Evolutionary conservation across 2,888 invertebrate species (phyloP), one percentile per base, ranked within the genome.

Genomic region (Campaea margaritaria): DNA sequence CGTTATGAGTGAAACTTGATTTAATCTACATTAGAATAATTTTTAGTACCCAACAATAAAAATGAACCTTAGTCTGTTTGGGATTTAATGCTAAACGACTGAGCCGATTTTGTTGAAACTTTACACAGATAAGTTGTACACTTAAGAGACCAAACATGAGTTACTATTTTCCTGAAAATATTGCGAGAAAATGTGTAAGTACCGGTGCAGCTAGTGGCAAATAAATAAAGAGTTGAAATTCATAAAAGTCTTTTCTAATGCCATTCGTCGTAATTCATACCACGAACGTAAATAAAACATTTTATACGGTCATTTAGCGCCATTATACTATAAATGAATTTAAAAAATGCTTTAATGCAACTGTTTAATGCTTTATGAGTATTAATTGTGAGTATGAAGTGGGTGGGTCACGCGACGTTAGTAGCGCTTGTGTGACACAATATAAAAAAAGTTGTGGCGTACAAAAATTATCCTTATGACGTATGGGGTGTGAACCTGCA

Each of bases 321-420:
- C 76, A 82, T 87, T 85, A 87, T 81, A 79, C 76, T 68, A 67
- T 79, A 82, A 85, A 87, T 87, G 85, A 87, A 87, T 88, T 85
- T 81, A 81, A 87, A 85, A 81, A 76, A 80, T 77, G 76, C 79
- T 76, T 74, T 78, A 72, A 80, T 75, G 65, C 46, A 53, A 59
- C 72, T 74, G 73, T 77, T 79, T 74, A 83, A 82, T 81, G 81
- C 71, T 84, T 82, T 83, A 85, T 75, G 78, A 74, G 81, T 79
- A 87, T 87, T 86, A 87, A 88, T 88, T 86, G 77, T 59, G 55
- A 57, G 53, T 71, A 72, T 62, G 68, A 65, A 70, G 70, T 68
- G 67, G 67, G 62, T 57, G 58, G 14, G 62, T 65, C 80, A 82
- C 80, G 80, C 79, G 64, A 82, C 49, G 39, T 43, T 43, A n/a